Evolutionary conservation across 1,140 invertebrate species (phyloP).

Genomic region (Neodiprion fabricii): DNA sequence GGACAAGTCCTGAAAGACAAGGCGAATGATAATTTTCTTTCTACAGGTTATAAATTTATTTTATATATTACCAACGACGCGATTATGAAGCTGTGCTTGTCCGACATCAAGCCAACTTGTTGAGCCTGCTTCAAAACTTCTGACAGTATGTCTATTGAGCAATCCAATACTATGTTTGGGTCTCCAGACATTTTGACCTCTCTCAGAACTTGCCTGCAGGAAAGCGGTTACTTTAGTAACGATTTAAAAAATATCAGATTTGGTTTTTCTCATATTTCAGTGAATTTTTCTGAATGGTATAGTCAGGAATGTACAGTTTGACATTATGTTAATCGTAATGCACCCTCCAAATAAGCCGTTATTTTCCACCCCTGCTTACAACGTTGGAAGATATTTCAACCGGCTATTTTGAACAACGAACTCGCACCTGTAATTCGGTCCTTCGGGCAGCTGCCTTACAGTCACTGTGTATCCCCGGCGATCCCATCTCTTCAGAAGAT

Average conservation of each 20-base stretch:
- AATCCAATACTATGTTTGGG: conserved; percentile 80
- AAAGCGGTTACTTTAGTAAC: not conserved
- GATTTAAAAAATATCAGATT: no score
- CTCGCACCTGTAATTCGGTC: conserved; percentile 61
- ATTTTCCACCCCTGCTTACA: no score
- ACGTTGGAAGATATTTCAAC: not conserved
- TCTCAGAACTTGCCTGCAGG: conserved; percentile 61
- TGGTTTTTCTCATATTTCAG: no score
- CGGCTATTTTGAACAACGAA: not conserved
- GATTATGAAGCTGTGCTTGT: conserved; percentile 78
- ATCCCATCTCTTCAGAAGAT: conserved; percentile 76
- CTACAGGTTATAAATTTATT: not conserved
- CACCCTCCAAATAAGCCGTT: no score
- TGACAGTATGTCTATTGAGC: conserved; percentile 70
- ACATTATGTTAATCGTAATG: no score
- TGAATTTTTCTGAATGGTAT: no score
- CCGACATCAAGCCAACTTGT: conserved; percentile 85
- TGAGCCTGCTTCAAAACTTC: conserved; percentile 75
- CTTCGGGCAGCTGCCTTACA: conserved; percentile 64
- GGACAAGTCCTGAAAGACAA: conserved; percentile 71
- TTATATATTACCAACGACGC: conserved; percentile 68
- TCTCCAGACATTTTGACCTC: conserved; percentile 70
- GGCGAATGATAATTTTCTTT: no score
- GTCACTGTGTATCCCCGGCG: conserved; percentile 64
- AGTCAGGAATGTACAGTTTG: no score